Base-by-base conservation (phyloP, 35 echinoderm and acorn worm species). In the Amphiura filiformis region DNA sequence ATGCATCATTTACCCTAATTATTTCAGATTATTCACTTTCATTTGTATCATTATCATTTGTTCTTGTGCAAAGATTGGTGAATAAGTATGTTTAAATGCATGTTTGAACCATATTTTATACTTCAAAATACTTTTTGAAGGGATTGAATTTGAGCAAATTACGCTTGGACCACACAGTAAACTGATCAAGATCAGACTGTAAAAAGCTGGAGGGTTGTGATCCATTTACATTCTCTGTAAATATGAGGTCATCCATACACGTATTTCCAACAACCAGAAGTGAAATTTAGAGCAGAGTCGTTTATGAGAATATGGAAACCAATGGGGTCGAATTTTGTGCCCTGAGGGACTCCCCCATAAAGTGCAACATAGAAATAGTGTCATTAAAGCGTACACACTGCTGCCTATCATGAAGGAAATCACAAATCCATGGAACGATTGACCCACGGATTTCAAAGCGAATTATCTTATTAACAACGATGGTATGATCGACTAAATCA, bases 181-280 rank as follows among this genome's bases (percentile, higher is more conserved):
- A 47, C 4, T 9, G 5, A 47, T 47, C 5, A 47, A 47, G 41
- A 47, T 47, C 41, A 47, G 41, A 4, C 41, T 47, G 41, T 17
- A 47, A 47, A 47, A 17, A 47, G 41, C 41, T 47, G 17, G 17
- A 47, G 17, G n/a, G n/a, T n/a, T 47, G 41, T 47, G 41, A 17
- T 47, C 41, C 17, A 47, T 17, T 47, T 9, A 17, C 17, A 47
- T 47, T 47, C 41, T 47, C 41, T 7, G 75, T 23, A 77, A 77
- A 77, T 77, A 23, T 77, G 5, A 77, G 34, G 34, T 77, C 75
- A 77, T 77, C 75, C 75, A 64, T n/a, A n/a, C n/a, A 47, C 75
- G 34, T 77, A 77, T 23, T 77, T 77, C 75, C 75, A 77, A 26
- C 34, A 77, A 77, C 34, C 34, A 77, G 75, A 77, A 77, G n/a